Conservation (phyloP, 2,113 vertebrate genomes). For the Notarius lentiginosus region DNA sequence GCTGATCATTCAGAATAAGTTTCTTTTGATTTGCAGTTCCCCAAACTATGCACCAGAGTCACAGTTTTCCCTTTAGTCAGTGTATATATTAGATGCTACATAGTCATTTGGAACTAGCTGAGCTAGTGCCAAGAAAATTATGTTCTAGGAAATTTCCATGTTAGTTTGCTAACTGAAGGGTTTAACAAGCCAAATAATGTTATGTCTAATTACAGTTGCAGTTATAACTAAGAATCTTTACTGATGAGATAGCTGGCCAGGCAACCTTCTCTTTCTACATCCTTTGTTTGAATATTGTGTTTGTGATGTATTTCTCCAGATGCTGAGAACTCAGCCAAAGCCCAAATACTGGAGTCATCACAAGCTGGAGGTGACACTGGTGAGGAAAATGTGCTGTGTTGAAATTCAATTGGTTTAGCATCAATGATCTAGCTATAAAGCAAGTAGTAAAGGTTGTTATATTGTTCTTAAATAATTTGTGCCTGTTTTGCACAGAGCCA, state of each 20-base stretch:
- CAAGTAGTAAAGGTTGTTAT: neutral
- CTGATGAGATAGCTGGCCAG: neutral
- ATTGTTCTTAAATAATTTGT: neutral
- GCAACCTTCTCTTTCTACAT: neutral
- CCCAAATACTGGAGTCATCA: neutral
- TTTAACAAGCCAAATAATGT: neutral
- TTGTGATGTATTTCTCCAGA: neutral
- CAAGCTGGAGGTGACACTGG: neutral
- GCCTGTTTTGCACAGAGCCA: neutral
- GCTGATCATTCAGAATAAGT: neutral
- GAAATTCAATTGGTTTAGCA: neutral
- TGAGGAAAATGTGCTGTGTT: neutral
- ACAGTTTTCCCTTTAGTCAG: neutral
- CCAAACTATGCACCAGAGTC: neutral
- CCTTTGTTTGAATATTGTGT: neutral
- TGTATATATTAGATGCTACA: neutral
- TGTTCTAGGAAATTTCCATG: neutral
- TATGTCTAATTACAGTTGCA: neutral
- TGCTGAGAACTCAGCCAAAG: neutral
- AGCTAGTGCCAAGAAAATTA: neutral
- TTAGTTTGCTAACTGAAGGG: neutral
- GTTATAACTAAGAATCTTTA: neutral
- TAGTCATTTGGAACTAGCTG: neutral
- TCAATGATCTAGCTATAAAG: neutral
- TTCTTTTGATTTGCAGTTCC: neutral